Evolutionary conservation across 2,888 invertebrate species (phyloP).

Genomic region (Eilema griseolum): DNA sequence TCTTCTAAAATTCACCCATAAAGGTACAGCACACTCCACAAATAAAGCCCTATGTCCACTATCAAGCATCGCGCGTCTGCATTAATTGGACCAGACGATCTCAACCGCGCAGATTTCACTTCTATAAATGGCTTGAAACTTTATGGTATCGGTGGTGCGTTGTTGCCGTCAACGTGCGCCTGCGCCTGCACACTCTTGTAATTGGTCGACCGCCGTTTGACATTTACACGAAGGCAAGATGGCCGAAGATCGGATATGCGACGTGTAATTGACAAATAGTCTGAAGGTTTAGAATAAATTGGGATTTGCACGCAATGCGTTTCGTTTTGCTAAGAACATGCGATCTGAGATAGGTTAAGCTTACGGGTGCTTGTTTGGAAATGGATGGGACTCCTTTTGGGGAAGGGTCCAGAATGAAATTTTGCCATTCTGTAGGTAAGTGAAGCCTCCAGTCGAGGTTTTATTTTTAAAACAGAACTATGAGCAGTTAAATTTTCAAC

Average conservation of each 20-base stretch:
- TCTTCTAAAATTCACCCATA: constrained; percentile 14
- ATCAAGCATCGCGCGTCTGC: constrained; percentile 71
- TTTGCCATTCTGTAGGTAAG: background rate
- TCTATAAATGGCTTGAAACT: constrained; percentile 84
- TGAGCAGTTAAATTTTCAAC: too few relatives aligned
- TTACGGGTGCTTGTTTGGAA: constrained; percentile 12
- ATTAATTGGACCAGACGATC: constrained; percentile 84
- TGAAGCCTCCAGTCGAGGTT: background rate
- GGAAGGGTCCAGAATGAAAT: background rate
- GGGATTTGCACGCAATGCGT: constrained; percentile 55
- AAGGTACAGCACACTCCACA: constrained; percentile 20
- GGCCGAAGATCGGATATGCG: constrained; percentile 66
- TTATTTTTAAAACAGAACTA: too few relatives aligned
- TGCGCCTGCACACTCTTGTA: constrained; percentile 82
- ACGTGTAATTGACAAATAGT: constrained; percentile 84
- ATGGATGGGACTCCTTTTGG: constrained; percentile 13
- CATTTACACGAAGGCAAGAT: constrained; percentile 84
- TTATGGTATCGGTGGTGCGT: constrained; percentile 83
- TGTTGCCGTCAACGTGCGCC: constrained; percentile 80
- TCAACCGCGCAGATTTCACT: constrained; percentile 72
- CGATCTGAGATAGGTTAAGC: constrained; percentile 42
- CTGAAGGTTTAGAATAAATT: constrained; percentile 63
- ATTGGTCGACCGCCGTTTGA: constrained; percentile 84
- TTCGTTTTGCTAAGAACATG: constrained; percentile 41
- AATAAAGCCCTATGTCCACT: constrained; percentile 53